A percentile compares a stretch with the other conserved stretches of the same genome.
These are phyloP conservation scores for Labroides dimidiatus DNA, from an alignment of 2,797 vertebrate species.

Conservation along the genomic window DNA sequence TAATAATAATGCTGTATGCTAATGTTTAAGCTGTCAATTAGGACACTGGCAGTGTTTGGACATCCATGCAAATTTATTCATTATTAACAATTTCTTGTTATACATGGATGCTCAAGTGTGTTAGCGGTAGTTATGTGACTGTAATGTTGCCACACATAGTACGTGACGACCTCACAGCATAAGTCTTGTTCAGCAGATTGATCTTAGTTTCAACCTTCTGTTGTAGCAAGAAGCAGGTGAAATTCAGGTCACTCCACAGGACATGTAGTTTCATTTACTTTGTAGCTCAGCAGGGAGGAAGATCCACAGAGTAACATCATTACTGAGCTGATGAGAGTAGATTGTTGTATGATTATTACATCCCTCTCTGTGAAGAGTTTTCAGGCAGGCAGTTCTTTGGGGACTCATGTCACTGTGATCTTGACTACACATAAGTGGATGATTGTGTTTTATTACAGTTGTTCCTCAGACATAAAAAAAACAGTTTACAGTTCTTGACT, in stretches of 20 bases:
- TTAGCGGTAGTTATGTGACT: constrained; percentile 17
- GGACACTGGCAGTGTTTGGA: too few species aligned
- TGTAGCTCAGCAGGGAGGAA: neutral
- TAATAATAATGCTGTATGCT: too few species aligned
- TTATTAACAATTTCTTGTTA: neutral
- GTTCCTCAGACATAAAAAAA: neutral
- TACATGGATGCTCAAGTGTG: neutral
- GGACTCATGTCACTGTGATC: constrained; percentile 4
- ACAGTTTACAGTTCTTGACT: neutral
- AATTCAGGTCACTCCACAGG: constrained; percentile 2
- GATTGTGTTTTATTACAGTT: neutral
- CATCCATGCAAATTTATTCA: neutral
- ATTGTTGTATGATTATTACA: neutral
- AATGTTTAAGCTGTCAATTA: too few species aligned
- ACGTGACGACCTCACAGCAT: neutral
- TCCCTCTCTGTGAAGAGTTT: neutral
- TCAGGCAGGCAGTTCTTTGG: neutral
- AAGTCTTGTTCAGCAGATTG: constrained; percentile 6
- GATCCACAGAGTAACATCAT: neutral
- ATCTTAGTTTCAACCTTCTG: neutral
- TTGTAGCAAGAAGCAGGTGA: neutral
- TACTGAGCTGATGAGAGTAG: neutral
- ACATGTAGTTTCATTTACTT: neutral
- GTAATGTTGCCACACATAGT: constrained; percentile 17
- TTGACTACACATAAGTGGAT: neutral